Base-by-base conservation (phyloP, 2,888 invertebrate species). In the Megamerina dolium region DNA sequence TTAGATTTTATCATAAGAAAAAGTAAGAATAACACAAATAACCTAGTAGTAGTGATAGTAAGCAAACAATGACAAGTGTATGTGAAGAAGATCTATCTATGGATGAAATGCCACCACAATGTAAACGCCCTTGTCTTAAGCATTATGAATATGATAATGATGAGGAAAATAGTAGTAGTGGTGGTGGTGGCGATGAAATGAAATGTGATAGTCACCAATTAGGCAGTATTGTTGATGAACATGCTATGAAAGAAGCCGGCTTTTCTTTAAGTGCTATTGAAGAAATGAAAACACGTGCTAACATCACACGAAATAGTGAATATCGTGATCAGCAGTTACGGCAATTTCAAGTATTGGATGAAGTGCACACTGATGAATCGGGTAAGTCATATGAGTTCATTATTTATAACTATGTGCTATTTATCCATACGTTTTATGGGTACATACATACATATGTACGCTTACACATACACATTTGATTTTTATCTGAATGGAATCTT, bases 281-380 rank as follows among this genome's bases (percentile, higher is more conserved):
- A 29, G 64, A 65, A 46, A 64, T 64, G 62, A 64, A 63, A 4
- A 60, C 54, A 30, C 64, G 64, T 3, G 60, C 59, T 3, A 52
- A 62, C 2, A 23, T 23, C 23, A n/a, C n/a, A n/a, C n/a, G n/a
- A n/a, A 58, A 57, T 3, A 62, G 58, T 5, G 59, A 58, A 33
- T 50, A 52, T 0, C 53, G 65, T 8, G 64, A 70, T 42, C 72
- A 75, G 38, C 73, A 75, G 50, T 55, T 77, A 32, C 67, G 77
- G 12, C 75, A 78, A 46, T 83, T 82, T 63, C 81, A 82, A 60
- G 77, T 83, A 46, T 65, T 82, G 21, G 83, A 83, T 61, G 82
- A 83, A 63, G 72, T 80, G 19, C 76, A 76, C 43, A 70, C 73
- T 17, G 75, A 74, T 5, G 55, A 64, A 32, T 56, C 55, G n/a